Conservation (phyloP, 2,797 vertebrate species). For the Galagoides demidoff region DNA sequence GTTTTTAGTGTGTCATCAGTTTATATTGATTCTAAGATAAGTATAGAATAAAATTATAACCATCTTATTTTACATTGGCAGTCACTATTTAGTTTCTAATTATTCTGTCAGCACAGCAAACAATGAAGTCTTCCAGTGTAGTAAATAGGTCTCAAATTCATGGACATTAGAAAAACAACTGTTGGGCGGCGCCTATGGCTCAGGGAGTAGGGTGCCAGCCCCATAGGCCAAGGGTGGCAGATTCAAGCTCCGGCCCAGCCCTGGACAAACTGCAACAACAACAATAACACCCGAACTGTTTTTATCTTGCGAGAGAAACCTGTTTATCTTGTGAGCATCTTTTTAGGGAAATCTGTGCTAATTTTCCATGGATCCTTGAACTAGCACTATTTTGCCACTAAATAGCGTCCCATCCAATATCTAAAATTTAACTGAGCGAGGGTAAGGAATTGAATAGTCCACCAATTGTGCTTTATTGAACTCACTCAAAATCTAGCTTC, state of each 20-base stretch:
- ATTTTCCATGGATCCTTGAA: conserved; percentile 34
- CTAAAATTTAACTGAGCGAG: background rate
- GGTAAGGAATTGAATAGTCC: background rate
- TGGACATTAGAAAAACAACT: background rate
- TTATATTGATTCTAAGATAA: conserved; percentile 34
- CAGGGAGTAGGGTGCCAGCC: too few relatives aligned
- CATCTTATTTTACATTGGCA: background rate
- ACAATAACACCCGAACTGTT: too few relatives aligned
- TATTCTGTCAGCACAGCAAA: conserved; percentile 10
- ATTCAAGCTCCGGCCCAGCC: too few relatives aligned
- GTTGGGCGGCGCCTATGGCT: too few relatives aligned
- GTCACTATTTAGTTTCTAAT: background rate
- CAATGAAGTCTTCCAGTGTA: background rate
- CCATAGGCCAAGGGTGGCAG: too few relatives aligned
- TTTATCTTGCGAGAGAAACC: background rate
- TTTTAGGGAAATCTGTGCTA: background rate
- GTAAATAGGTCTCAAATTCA: background rate
- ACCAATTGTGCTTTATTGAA: conserved; percentile 7
- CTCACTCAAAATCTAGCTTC: background rate
- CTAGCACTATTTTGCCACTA: background rate
- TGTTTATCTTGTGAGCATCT: conserved; percentile 14
- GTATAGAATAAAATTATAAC: background rate
- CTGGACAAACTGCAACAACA: too few relatives aligned
- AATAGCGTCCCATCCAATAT: background rate
- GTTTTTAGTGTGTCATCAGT: background rate